Evolutionary conservation across 2,888 invertebrate species (phyloP), one percentile per base, ranked within the genome.

Genomic region (Morpho helenor): DNA sequence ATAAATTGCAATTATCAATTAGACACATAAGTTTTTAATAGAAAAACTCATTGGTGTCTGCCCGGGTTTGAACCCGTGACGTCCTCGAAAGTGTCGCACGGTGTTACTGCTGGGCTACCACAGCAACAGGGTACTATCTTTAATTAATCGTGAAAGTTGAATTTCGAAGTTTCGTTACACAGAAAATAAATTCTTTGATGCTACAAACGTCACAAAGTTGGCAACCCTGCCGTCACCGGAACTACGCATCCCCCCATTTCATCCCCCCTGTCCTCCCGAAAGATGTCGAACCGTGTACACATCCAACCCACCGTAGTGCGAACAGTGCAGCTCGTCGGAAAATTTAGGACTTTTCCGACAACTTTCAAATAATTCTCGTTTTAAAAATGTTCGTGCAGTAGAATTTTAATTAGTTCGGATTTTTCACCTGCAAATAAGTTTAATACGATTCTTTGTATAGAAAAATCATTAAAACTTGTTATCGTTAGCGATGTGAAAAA

Each of bases 281-380:
- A 49, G 49, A 49, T 49, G 49, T 49, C 49, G 49, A 31, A 31
- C 1, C 39, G 31, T 49, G 7, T 49, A 49, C 49, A n/a, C 49
- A n/a, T 31, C n/a, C 49, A 9, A 7, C 49, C 49, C 49, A 2
- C 49, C 7, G 42, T 45, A 40, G 22, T 40, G 46, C 2, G 46
- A 39, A 41, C 40, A 46, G 52, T 45, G 45, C 52, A 45, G 53
- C 41, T 53, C 53, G 46, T 9, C 41, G 46, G 46, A 41, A 53
- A 52, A 53, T 46, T 53, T 40, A 39, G 53, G 53, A 40, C 41
- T 41, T 41, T 53, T 8, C 52, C 46, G 41, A 40, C 46, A 52
- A 44, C 16, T 40, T 46, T 40, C 45, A 53, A 53, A 53, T 53
- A 53, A 41, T 47, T 41, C 53, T 40, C 7, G 41, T 16, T 16